Evolutionary conservation across 2,797 vertebrate genomes (phyloP).

Genomic region (Galaxias olidus): DNA sequence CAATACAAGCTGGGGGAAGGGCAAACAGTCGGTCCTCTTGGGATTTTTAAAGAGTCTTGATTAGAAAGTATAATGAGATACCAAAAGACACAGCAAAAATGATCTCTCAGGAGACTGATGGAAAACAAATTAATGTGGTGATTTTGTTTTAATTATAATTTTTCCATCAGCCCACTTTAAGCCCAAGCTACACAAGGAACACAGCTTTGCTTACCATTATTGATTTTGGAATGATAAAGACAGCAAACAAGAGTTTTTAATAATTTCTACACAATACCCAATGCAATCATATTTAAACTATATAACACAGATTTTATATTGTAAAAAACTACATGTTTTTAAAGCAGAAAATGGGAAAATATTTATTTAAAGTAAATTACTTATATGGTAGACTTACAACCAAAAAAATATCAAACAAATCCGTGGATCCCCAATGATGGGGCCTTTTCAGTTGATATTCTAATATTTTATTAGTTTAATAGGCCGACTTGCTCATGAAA

Average conservation of each 20-base stretch:
- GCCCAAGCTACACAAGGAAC: conserved; percentile 76
- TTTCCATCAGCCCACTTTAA: conserved; percentile 78
- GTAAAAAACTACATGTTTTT: conserved; percentile 81
- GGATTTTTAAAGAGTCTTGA: conserved; percentile 85
- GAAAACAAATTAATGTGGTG: conserved; percentile 87
- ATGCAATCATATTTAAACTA: conserved; percentile 88
- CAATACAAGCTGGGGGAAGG: conserved; percentile 88
- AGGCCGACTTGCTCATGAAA: no score
- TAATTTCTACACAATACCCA: conserved; percentile 84
- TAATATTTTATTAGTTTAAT: no score
- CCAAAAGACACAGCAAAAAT: conserved; percentile 85
- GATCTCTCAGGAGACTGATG: conserved; percentile 82
- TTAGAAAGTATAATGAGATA: conserved; percentile 93
- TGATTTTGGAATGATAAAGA: conserved; percentile 86
- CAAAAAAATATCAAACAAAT: no score
- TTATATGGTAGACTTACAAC: no score
- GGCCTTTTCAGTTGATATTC: no score
- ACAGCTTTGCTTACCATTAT: conserved; percentile 82
- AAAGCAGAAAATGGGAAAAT: conserved; percentile 68
- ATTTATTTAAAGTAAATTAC: no score
- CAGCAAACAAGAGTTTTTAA: conserved; percentile 91
- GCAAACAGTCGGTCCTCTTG: conserved; percentile 83
- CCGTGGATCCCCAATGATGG: no score
- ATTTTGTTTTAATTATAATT: conserved; percentile 89
- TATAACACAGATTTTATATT: conserved; percentile 87